Evolutionary conservation across 2,888 invertebrate species (phyloP), one percentile per base, ranked within the genome.

Genomic region (Odontomyia ornata): DNA sequence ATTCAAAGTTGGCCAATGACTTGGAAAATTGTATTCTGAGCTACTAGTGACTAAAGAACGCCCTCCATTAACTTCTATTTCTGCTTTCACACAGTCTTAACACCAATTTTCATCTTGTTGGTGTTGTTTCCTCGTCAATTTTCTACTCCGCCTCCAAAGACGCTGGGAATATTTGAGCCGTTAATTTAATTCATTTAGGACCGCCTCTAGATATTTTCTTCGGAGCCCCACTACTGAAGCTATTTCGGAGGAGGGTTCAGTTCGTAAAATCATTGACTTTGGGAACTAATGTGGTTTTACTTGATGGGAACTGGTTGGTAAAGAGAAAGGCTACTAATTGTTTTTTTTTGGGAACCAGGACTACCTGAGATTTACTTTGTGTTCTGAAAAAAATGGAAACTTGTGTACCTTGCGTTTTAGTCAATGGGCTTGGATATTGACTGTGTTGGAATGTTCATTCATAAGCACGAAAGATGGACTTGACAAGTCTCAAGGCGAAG

Each of bases 281-380:
- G 60, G 60, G 21, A 36, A 36, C n/a, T 30, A n/a, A 36, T 47
- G 69, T 25, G 69, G 69, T 47, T 69, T 69, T n/a, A 47, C 69
- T 46, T 21, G 21, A 69, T 69, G 46, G 47, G 23, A 69, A 69
- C 47, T 30, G 69, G 69, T 47, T 69, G 47, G 69, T 47, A 30
- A 47, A 69, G 69, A 69, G 69, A 69, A 69, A 69, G 69, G 69
- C 69, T 69, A 69, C 69, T 47, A 43, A 25, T 47, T 15, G 43
- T 69, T 69, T 36, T 3, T 36, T 36, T 69, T 69, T 65, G 27
- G 65, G 18, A 27, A 47, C 69, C 69, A 69, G 47, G 46, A 15
- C 47, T 69, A 69, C 69, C 30, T 69, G 69, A 15, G 4, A n/a
- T 21, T 65, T 46, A 23, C 43, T 47, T 65, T 18, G 43, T 18